phyloP scores from a whole-genome alignment of 2,888 invertebrate species.

The Caenorhabditis becei region DNA sequence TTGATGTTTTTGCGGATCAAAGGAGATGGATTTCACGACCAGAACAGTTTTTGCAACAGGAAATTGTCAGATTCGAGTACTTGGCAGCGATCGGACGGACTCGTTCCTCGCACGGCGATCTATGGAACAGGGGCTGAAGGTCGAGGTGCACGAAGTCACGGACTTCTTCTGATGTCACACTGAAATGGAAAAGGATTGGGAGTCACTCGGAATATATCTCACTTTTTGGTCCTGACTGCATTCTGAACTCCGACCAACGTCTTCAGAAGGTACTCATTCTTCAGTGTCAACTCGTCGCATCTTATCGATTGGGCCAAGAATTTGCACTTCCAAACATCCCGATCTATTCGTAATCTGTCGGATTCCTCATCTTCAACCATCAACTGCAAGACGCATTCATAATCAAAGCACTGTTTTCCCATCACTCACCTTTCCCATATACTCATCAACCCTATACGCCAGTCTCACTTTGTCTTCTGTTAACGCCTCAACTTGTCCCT shows the following conservation, averaged over 20 bases:
- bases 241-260: slow-evolving; percentile 45
- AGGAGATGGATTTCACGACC: slow-evolving; percentile 70
- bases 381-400: slow-evolving; percentile 52
- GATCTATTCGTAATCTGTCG: slow-evolving; percentile 93
- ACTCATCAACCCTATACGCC: slow-evolving; percentile 90
- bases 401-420: neutral
- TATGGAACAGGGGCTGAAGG: slow-evolving; percentile 60
- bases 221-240: slow-evolving; percentile 37
- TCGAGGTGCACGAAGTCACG: slow-evolving; percentile 45
- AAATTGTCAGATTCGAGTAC: slow-evolving; percentile 71
- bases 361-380: slow-evolving; percentile 89
- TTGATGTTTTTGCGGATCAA: slow-evolving; percentile 1
- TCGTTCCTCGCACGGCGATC: slow-evolving; percentile 71
- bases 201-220: neutral
- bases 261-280: slow-evolving; percentile 59
- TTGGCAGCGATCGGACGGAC: slow-evolving; percentile 54
- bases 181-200: slow-evolving; percentile 20
- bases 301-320: slow-evolving; percentile 87
- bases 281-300: slow-evolving; percentile 66
- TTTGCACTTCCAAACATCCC: slow-evolving; percentile 97
- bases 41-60: slow-evolving; percentile 73
- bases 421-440: slow-evolving; percentile 87
- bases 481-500: slow-evolving; percentile 91
- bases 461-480: slow-evolving; percentile 94
- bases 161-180: slow-evolving; percentile 44